These are phyloP conservation scores for Cephonodes hylas DNA, from an alignment of 2,888 invertebrate species.

Conservation along the genomic window DNA sequence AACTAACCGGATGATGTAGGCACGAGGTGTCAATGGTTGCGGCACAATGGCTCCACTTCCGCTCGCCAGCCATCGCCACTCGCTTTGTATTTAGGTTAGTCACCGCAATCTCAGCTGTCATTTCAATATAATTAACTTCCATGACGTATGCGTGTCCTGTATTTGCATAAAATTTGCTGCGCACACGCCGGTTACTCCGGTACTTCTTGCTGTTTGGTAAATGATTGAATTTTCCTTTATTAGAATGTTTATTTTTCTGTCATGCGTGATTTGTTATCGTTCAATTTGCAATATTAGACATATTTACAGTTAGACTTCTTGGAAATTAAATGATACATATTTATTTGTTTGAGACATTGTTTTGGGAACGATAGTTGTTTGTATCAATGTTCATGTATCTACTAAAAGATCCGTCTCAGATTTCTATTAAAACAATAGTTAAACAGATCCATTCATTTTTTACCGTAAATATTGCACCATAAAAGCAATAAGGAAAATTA, in stretches of 20 bases:
- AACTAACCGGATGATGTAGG: slow-evolving; percentile 71
- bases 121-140: slow-evolving; percentile 73
- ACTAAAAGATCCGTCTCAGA: too few relatives aligned
- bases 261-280: neutral
- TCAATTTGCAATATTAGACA: neutral
- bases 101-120: slow-evolving; percentile 74
- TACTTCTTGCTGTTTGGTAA: neutral
- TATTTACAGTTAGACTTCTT: neutral
- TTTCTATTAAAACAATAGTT: too few relatives aligned
- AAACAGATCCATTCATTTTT: neutral
- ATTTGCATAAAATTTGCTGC: slow-evolving; percentile 52
- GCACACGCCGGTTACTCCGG: neutral
- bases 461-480: neutral
- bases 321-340: neutral
- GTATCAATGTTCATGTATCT: too few relatives aligned
- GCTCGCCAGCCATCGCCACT: slow-evolving; percentile 56
- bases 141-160: slow-evolving; percentile 53
- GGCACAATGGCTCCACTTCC: slow-evolving; percentile 76
- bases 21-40: slow-evolving; percentile 79
- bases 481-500: neutral
- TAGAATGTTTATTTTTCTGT: neutral
- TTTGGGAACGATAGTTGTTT: too few relatives aligned
- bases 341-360: neutral
- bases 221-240: neutral
- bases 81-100: slow-evolving; percentile 80